Evolutionary conservation across 2,113 vertebrate species (phyloP).

Genomic region (Boleophthalmus pectinirostris): DNA sequence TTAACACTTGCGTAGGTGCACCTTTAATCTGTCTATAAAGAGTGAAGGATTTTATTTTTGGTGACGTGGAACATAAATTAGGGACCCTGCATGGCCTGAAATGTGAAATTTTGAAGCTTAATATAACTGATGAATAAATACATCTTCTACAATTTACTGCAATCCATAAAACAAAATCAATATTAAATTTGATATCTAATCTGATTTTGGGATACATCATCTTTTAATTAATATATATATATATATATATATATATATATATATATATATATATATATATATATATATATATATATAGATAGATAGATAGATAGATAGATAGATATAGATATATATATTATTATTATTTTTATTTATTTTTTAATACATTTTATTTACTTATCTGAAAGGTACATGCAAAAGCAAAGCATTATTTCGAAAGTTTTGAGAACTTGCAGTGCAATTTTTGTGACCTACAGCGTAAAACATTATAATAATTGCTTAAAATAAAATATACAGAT

Average conservation of each 20-base stretch:
- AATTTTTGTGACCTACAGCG: not conserved
- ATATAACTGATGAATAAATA: not conserved
- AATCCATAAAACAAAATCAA: not conserved
- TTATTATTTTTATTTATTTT: no score
- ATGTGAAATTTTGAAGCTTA: not conserved
- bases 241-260: no score
- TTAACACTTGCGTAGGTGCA: conserved; percentile 41
- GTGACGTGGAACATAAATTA: not conserved
- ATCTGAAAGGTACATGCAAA: not conserved
- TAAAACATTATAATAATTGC: not conserved
- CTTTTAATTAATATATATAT: no score
- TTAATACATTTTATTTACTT: not conserved
- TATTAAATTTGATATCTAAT: not conserved
- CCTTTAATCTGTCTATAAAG: conserved; percentile 11
- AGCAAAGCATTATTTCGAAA: not conserved
- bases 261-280: no score
- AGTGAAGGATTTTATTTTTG: not conserved
- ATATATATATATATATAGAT: no score
- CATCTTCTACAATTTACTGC: not conserved
- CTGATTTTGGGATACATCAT: not conserved
- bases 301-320: no score
- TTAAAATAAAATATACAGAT: not conserved
- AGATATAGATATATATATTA: no score
- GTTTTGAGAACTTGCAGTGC: not conserved
- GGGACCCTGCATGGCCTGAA: not conserved